These are phyloP conservation scores for Sarcophaga variegata DNA, from an alignment of 2,888 invertebrate genomes.

Conservation along the genomic window DNA sequence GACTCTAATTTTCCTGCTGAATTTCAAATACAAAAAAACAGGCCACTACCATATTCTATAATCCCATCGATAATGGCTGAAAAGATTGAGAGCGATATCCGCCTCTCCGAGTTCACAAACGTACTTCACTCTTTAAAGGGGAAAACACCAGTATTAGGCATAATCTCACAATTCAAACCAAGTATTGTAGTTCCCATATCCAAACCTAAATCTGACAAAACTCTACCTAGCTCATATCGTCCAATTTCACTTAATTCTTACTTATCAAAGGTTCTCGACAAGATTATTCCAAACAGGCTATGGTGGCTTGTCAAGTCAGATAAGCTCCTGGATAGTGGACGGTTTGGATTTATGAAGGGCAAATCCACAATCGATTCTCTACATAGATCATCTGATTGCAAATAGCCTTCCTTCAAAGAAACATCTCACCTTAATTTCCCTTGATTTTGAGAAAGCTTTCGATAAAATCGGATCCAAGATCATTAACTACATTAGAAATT, in stretches of 20 bases:
- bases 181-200: constrained; percentile 31
- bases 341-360: not conserved
- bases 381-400: constrained; percentile 19
- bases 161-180: constrained; percentile 51
- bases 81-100: constrained; percentile 31
- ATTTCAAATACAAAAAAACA: constrained; percentile 25
- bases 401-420: not conserved
- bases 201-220: constrained; percentile 53
- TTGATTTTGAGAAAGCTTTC: too few relatives aligned
- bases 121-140: constrained; percentile 41
- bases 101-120: not conserved
- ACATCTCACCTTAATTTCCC: too few relatives aligned
- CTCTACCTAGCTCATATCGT: constrained; percentile 22
- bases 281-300: constrained; percentile 47
- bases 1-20: constrained; percentile 18
- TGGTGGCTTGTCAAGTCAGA: constrained; percentile 48
- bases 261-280: constrained; percentile 38
- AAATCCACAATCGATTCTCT: constrained; percentile 50
- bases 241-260: constrained; percentile 25
- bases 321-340: constrained; percentile 38
- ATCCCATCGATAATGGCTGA: not conserved
- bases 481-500: too few relatives aligned
- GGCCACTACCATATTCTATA: too few relatives aligned
- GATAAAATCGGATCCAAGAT: too few relatives aligned
- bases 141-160: constrained; percentile 38